Conservation (phyloP, 2,113 vertebrate species). For the Urocitellus parryii region DNA sequence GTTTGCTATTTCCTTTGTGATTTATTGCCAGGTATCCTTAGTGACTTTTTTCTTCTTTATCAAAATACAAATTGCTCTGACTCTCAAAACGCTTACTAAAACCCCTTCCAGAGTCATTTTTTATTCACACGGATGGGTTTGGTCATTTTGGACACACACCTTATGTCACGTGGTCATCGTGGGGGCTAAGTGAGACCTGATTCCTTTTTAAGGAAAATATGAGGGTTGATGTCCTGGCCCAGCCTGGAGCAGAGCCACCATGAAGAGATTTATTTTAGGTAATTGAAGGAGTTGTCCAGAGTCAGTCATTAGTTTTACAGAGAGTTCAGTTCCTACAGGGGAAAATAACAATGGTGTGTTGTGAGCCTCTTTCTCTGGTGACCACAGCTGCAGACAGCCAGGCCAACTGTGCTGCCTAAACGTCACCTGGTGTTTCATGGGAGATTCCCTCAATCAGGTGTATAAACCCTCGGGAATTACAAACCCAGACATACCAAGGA, state of each 20-base stretch:
- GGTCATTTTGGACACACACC: background rate
- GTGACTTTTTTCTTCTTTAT: background rate
- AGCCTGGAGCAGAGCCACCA: background rate
- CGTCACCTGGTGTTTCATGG: background rate
- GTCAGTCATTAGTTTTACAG: background rate
- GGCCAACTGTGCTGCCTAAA: background rate
- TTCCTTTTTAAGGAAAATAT: background rate
- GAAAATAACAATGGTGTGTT: background rate
- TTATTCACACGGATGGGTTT: background rate
- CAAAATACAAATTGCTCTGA: background rate
- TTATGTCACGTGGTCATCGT: background rate
- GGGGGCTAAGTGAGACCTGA: background rate
- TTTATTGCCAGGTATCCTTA: background rate
- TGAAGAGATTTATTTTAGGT: background rate
- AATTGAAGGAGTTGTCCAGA: background rate
- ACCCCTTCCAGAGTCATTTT: background rate
- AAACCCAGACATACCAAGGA: background rate
- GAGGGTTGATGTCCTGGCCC: background rate
- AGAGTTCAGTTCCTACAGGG: background rate
- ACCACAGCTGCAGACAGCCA: background rate
- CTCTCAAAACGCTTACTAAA: background rate
- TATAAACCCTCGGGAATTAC: background rate
- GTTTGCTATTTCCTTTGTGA: background rate
- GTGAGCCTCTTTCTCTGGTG: background rate
- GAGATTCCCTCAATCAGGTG: background rate